These are phyloP conservation scores for Lithophane semibrunnea DNA, from an alignment of 2,888 invertebrate genomes.

Conservation along the genomic window DNA sequence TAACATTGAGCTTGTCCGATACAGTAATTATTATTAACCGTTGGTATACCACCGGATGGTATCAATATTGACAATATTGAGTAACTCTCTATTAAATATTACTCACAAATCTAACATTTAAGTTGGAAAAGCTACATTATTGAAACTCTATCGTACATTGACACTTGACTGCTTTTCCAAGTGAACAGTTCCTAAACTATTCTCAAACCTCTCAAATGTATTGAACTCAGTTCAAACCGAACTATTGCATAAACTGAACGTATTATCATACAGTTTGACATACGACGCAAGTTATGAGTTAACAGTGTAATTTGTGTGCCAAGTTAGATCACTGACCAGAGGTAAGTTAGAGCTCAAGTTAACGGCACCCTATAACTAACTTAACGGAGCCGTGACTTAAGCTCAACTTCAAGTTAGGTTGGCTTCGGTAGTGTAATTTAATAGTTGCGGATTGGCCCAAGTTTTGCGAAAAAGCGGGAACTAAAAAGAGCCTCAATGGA, in stretches of 20 bases:
- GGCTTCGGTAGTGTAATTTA: conserved; percentile 72
- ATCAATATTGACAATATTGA: no score
- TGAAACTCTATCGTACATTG: neutral
- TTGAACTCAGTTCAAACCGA: conserved; percentile 32
- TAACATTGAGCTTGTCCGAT: no score
- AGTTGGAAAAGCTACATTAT: neutral
- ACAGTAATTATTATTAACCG: no score
- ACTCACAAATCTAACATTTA: neutral
- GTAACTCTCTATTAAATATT: no score
- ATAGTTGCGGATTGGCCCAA: conserved; percentile 68
- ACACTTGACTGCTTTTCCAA: neutral
- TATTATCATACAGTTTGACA: conserved; percentile 61
- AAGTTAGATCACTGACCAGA: conserved; percentile 71
- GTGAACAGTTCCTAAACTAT: conserved; percentile 2
- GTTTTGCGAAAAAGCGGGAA: conserved; percentile 16
- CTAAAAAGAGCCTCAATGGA: neutral
- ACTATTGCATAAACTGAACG: conserved; percentile 37
- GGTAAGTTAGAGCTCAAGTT: conserved; percentile 69
- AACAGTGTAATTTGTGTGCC: conserved; percentile 66
- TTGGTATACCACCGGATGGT: no score
- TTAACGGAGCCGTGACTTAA: conserved; percentile 73
- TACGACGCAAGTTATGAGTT: conserved; percentile 61
- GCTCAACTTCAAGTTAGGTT: conserved; percentile 69
- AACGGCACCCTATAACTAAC: conserved; percentile 69
- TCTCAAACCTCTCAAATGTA: conserved; percentile 23